phyloP scores from a whole-genome alignment of 2,797 vertebrate species.

The Hypotaenidia philippensis region DNA sequence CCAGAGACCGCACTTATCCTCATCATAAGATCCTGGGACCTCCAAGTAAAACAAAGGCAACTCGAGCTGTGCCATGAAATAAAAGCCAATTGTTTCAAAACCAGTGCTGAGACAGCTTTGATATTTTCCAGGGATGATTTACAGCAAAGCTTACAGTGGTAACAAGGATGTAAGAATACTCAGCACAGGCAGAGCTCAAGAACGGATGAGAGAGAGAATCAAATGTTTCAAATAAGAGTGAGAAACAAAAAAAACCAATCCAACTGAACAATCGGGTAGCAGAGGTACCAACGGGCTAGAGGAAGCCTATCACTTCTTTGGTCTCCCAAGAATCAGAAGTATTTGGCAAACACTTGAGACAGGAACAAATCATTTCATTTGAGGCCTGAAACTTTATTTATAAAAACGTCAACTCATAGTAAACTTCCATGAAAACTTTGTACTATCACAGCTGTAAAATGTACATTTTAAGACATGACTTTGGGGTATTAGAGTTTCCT shows the following conservation, averaged over 20 bases:
- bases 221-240: neutral
- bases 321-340: constrained; percentile 18
- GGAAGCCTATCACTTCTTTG: neutral
- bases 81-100: constrained; percentile 13
- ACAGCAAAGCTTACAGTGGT: neutral
- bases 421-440: neutral
- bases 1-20: neutral
- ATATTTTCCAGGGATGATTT: neutral
- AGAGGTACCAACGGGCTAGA: neutral
- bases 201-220: neutral
- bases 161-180: neutral
- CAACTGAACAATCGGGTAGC: neutral
- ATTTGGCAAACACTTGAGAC: constrained; percentile 24
- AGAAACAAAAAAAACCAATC: neutral
- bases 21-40: neutral
- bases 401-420: neutral
- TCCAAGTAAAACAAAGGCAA: neutral
- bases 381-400: neutral
- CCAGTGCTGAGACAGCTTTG: neutral
- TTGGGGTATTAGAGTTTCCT: neutral
- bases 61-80: accelerated
- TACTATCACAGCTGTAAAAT: neutral
- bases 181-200: neutral
- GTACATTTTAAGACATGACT: neutral
- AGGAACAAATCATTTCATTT: neutral